Conservation (phyloP, 2,113 vertebrate species). For the Daphoenositta chrysoptera region DNA sequence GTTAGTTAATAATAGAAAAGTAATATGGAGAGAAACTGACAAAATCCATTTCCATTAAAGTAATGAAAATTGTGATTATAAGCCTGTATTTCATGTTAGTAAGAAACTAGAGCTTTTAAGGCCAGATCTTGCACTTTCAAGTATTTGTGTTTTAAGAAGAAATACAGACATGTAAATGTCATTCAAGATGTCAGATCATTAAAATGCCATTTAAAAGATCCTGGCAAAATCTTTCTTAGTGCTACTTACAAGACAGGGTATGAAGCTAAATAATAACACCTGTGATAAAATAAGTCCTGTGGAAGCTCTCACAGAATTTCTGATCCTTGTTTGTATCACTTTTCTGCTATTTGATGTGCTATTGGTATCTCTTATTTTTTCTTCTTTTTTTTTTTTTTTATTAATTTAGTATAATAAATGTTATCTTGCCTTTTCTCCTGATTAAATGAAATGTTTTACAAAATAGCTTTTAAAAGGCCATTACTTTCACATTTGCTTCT, state of each 20-base stretch:
- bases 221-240: not conserved
- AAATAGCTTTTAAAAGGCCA: not conserved
- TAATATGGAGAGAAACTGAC: not conserved
- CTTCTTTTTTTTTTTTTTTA: not conserved
- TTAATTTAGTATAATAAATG: not conserved
- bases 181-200: not conserved
- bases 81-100: not conserved
- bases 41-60: not conserved
- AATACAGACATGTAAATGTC: not conserved
- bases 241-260: not conserved
- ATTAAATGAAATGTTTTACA: not conserved
- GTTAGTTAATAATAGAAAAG: not conserved
- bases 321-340: not conserved
- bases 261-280: not conserved
- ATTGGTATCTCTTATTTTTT: not conserved
- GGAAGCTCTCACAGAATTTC: not conserved
- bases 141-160: not conserved
- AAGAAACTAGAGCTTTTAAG: not conserved
- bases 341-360: not conserved
- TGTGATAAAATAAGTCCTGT: not conserved
- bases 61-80: constrained; percentile 25
- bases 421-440: not conserved
- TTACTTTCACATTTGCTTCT: not conserved
- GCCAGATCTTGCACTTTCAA: not conserved
- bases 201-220: not conserved